A percentile compares a stretch with the other conserved stretches of the same genome.
These are phyloP conservation scores for Panthera leo DNA, from an alignment of 2,113 vertebrate genomes.

Conservation along the genomic window DNA sequence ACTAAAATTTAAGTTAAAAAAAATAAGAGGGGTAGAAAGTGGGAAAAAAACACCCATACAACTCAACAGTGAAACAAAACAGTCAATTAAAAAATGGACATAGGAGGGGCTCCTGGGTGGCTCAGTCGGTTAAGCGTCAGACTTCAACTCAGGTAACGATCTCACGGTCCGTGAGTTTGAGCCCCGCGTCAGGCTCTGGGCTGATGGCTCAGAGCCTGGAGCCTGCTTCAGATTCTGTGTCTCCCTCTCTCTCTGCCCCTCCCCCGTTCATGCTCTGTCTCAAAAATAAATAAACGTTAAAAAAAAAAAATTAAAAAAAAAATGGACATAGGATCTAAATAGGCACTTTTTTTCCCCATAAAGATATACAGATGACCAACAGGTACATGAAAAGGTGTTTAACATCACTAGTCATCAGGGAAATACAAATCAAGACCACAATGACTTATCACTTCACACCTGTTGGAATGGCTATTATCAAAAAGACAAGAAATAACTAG, in stretches of 20 bases:
- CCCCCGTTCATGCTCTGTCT: too few relatives aligned
- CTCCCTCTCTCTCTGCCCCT: too few relatives aligned
- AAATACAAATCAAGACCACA: background rate
- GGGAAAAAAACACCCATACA: background rate
- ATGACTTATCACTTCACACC: background rate
- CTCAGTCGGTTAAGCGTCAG: too few relatives aligned
- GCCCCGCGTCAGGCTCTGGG: too few relatives aligned
- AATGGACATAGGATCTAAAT: background rate
- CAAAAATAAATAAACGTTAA: too few relatives aligned
- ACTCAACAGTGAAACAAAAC: background rate
- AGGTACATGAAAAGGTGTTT: background rate
- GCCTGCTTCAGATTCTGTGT: too few relatives aligned
- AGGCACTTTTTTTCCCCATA: background rate
- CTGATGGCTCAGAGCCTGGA: too few relatives aligned
- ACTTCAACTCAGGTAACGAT: too few relatives aligned
- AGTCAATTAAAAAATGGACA: background rate
- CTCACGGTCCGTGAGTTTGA: too few relatives aligned
- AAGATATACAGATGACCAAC: background rate
- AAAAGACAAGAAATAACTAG: background rate
- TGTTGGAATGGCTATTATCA: background rate
- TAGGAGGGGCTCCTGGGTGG: too few relatives aligned
- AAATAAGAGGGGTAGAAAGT: too few relatives aligned
- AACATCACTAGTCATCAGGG: background rate
- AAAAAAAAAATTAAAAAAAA: background rate
- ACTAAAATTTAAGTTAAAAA: too few relatives aligned